Conservation (phyloP, 2,888 invertebrate genomes). For the Miltochrista miniata region DNA sequence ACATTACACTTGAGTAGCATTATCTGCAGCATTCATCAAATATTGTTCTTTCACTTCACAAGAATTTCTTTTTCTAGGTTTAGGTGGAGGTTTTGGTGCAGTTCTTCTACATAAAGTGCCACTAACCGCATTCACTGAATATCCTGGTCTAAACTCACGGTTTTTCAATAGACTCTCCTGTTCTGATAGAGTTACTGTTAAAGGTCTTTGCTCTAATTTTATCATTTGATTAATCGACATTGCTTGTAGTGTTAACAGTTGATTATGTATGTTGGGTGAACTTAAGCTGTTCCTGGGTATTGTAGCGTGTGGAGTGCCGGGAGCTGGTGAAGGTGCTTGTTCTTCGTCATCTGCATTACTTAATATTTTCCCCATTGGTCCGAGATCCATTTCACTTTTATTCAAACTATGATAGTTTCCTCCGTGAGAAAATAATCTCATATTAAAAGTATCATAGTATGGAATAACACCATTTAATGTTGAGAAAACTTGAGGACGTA, state of each 20-base stretch:
- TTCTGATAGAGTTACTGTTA: constrained; percentile 65
- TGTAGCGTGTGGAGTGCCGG: constrained; percentile 76
- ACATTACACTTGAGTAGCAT: constrained; percentile 92
- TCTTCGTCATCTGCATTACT: constrained; percentile 78
- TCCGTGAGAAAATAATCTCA: constrained; percentile 93
- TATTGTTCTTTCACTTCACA: constrained; percentile 87
- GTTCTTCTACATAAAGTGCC: constrained; percentile 75
- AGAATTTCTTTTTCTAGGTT: constrained; percentile 88
- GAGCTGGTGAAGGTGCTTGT: constrained; percentile 78
- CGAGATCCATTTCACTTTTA: too few relatives aligned
- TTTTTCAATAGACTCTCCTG: constrained; percentile 60
- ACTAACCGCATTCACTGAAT: constrained; percentile 64
- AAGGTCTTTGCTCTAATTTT: constrained; percentile 61
- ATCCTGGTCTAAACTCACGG: constrained; percentile 58
- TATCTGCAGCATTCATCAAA: constrained; percentile 92
- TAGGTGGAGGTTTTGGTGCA: constrained; percentile 91
- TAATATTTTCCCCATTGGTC: constrained; percentile 79
- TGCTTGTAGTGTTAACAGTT: constrained; percentile 71
- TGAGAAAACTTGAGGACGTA: constrained; percentile 69
- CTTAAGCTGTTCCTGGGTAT: constrained; percentile 78
- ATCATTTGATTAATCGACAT: constrained; percentile 61
- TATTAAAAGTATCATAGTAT: constrained; percentile 91
- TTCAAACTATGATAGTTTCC: too few relatives aligned
- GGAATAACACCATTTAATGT: constrained; percentile 78
- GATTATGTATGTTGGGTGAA: constrained; percentile 80